Percentiles rank a stretch among this genome's conserved stretches.
These are phyloP conservation scores for Halocynthia roretzi DNA, from an alignment of 23 tunicate species.

Conservation along the genomic window DNA sequence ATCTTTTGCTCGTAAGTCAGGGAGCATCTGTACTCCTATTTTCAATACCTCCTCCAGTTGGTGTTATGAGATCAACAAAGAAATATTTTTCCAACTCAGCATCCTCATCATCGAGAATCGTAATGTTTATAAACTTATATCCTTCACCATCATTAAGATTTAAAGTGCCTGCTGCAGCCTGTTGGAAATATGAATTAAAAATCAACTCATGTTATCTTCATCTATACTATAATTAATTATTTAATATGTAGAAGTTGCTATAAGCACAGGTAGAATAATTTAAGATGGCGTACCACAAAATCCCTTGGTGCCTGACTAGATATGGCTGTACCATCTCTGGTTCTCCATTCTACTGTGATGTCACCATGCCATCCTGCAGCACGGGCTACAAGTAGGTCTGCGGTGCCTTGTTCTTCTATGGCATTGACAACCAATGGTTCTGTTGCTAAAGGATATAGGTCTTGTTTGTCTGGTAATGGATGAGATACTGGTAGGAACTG, in stretches of 20 bases:
- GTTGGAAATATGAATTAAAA: background rate
- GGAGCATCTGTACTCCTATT: too few species aligned
- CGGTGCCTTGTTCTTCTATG: conserved; percentile 46
- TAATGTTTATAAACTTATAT: conserved; percentile 24
- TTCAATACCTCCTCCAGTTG: conserved; percentile 69
- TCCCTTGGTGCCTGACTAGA: conserved; percentile 64
- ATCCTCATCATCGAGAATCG: conserved; percentile 47
- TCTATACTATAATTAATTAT: background rate
- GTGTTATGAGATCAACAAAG: conserved; percentile 45
- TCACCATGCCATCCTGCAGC: conserved; percentile 89
- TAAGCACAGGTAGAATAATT: too few species aligned
- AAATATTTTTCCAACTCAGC: conserved; percentile 75
- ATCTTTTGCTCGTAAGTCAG: too few species aligned
- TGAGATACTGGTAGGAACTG: background rate
- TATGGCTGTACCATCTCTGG: conserved; percentile 63
- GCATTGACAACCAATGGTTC: conserved; percentile 33
- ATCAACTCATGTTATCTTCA: background rate
- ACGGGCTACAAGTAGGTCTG: conserved; percentile 41
- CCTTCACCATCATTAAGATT: conserved; percentile 54
- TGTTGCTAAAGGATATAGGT: background rate
- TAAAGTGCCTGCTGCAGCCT: conserved; percentile 76
- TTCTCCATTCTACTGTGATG: conserved; percentile 72
- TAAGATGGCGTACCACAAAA: conserved; percentile 26
- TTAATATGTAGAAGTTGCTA: background rate
- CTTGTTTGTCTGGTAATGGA: conserved; percentile 16